Evolutionary conservation across 2,888 invertebrate species (phyloP).

Genomic region (Nephrotoma guestfalica): DNA sequence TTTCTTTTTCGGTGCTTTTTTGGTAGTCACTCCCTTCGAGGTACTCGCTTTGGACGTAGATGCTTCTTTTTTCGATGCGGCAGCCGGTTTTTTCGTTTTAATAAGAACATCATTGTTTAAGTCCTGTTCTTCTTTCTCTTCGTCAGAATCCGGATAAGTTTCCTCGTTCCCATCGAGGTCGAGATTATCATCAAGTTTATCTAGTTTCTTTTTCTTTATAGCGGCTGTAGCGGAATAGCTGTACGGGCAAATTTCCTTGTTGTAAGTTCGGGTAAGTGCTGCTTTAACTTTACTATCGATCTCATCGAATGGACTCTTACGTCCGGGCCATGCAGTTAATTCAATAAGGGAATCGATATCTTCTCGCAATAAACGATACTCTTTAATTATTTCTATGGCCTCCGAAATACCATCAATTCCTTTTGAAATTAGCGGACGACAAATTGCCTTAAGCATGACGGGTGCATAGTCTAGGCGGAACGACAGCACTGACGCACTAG

Average conservation of each 20-base stretch:
- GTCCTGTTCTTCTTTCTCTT: slow-evolving; percentile 40
- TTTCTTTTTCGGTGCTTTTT: neutral
- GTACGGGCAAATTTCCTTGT: slow-evolving; percentile 63
- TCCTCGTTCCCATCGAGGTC: slow-evolving; percentile 32
- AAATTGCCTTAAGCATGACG: slow-evolving; percentile 57
- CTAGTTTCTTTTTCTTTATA: slow-evolving; percentile 44
- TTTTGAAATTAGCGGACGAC: slow-evolving; percentile 55
- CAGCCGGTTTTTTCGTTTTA: slow-evolving; percentile 29
- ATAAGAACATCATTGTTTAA: slow-evolving; percentile 62
- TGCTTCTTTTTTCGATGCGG: too few species aligned
- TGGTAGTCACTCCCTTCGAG: neutral
- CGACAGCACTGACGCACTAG: slow-evolving; percentile 66
- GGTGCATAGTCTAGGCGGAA: slow-evolving; percentile 81
- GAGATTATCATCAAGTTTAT: slow-evolving; percentile 27
- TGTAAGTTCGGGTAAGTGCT: slow-evolving; percentile 84
- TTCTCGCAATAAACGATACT: slow-evolving; percentile 77
- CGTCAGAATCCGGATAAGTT: slow-evolving; percentile 26
- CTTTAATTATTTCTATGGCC: slow-evolving; percentile 58
- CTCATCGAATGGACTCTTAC: slow-evolving; percentile 57
- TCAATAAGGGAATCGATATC: slow-evolving; percentile 85
- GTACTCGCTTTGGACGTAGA: neutral
- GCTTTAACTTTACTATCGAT: slow-evolving; percentile 79
- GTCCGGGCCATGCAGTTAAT: slow-evolving; percentile 68
- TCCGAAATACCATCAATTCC: slow-evolving; percentile 56
- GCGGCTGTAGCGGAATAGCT: slow-evolving; percentile 57